Conservation (phyloP, 2,797 vertebrate species). For the Peromyscus melanophrys region DNA sequence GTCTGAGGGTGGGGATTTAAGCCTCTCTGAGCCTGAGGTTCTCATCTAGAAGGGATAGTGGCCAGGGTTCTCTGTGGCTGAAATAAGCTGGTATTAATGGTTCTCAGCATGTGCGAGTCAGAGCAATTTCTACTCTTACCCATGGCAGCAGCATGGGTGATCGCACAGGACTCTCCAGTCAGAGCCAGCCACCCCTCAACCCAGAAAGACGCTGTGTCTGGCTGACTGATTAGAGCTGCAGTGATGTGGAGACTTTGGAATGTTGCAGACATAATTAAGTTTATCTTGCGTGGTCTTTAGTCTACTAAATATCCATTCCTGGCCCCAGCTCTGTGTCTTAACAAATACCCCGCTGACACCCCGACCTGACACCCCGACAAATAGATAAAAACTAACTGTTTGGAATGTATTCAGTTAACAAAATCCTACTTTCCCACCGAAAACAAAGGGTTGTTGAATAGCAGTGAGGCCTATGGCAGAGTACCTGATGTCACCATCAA, state of each 20-base stretch:
- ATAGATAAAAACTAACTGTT: background rate
- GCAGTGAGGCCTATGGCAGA: background rate
- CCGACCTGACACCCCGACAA: background rate
- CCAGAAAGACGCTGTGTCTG: background rate
- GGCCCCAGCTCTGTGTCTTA: background rate
- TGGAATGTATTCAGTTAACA: background rate
- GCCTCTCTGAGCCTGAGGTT: background rate
- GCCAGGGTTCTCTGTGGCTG: background rate
- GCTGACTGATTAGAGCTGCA: no score
- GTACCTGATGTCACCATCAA: background rate
- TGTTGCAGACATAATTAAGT: background rate
- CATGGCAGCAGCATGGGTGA: background rate
- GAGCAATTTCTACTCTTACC: fast-evolving
- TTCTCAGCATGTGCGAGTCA: background rate
- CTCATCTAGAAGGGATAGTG: background rate
- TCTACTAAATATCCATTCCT: background rate
- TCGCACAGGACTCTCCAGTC: background rate
- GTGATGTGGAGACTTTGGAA: background rate
- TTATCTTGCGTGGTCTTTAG: no score
- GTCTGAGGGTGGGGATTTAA: background rate
- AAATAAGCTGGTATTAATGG: background rate
- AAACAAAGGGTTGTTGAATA: background rate
- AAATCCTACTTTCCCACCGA: background rate
- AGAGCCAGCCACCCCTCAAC: background rate
- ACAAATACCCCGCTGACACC: background rate